Evolutionary conservation across 1,140 invertebrate genomes (phyloP).

Genomic region (Orchesella cincta): DNA sequence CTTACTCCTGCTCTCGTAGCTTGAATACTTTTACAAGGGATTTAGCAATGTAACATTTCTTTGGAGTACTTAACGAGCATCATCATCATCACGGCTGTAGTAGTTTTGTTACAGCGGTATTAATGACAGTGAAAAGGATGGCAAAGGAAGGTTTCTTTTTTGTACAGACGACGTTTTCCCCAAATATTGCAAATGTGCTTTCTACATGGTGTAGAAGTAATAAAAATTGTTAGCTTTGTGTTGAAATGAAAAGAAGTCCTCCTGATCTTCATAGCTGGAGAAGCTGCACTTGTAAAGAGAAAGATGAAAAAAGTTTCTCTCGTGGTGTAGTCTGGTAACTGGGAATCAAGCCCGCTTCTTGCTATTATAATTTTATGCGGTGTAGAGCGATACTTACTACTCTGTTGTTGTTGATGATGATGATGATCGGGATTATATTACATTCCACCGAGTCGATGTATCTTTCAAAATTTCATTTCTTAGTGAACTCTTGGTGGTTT

Average conservation of each 20-base stretch:
- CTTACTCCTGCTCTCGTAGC: not conserved
- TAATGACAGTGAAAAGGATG: not conserved
- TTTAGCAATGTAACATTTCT: not conserved
- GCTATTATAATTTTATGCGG: too few relatives aligned
- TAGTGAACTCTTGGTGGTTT: too few relatives aligned
- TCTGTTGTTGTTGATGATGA: too few relatives aligned
- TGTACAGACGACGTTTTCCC: too few relatives aligned
- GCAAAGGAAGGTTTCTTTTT: not conserved
- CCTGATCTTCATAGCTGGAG: not conserved
- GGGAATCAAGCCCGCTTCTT: too few relatives aligned
- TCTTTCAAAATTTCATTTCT: too few relatives aligned
- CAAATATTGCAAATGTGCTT: not conserved
- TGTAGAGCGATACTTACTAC: too few relatives aligned
- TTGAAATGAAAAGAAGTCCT: not conserved
- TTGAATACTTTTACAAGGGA: not conserved
- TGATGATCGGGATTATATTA: too few relatives aligned
- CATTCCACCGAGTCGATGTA: too few relatives aligned
- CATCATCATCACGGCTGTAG: constrained; percentile 15
- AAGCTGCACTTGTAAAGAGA: not conserved
- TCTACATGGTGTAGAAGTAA: not conserved
- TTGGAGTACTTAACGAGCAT: not conserved
- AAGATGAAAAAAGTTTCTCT: not conserved
- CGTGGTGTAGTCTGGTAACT: not conserved
- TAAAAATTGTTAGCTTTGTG: not conserved
- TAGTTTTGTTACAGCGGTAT: not conserved